Base-by-base conservation (phyloP, 2,888 invertebrate species). In the Netelia virgata region DNA sequence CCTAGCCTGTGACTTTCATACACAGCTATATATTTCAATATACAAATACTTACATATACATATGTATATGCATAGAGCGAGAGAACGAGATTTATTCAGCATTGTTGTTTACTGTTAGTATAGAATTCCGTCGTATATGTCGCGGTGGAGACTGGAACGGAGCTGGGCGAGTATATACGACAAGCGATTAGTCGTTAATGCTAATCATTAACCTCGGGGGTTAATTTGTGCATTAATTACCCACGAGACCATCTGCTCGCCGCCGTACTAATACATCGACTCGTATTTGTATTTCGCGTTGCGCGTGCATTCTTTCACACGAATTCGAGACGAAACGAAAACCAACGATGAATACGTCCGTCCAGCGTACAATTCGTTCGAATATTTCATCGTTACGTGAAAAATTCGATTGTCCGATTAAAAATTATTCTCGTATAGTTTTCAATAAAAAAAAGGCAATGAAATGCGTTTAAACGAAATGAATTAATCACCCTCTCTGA, bases 191-290 rank as follows among this genome's bases (percentile, higher is more conserved):
- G 89, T 91, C 90, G 89, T 91, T 90, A 90, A 91, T 89, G 91
- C 89, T 90, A 90, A 91, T 91, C 90, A 89, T 91, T 91, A 91
- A 91, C 91, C 91, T 86, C 85, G 66, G 77, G 83, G 91, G 90
- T 91, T 91, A 91, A 91, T 91, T 90, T 87, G 82, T 83, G 89
- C 90, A 90, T 91, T 89, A 90, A 91, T 91, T 91, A 89, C 87
- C 80, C 83, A 75, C 28, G 55, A 74, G 82, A 64, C 63, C 73
- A 74, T 76, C 66, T 16, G 20, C 43, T 16, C n/a, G 78, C 20
- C 18, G 66, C 23, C 6, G 55, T 57, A 76, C n/a, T n/a, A n/a
- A n/a, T 66, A 64, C 66, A 36, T 20, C 36, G 11, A n/a, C 23
- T 23, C 23, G 10, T 14, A 6, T 61, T 16, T 14, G 47, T 18